A percentile compares a stretch with the other conserved stretches of the same genome.
Conservation (phyloP, 2,888 invertebrate genomes). For the Cheilosia urbana region DNA sequence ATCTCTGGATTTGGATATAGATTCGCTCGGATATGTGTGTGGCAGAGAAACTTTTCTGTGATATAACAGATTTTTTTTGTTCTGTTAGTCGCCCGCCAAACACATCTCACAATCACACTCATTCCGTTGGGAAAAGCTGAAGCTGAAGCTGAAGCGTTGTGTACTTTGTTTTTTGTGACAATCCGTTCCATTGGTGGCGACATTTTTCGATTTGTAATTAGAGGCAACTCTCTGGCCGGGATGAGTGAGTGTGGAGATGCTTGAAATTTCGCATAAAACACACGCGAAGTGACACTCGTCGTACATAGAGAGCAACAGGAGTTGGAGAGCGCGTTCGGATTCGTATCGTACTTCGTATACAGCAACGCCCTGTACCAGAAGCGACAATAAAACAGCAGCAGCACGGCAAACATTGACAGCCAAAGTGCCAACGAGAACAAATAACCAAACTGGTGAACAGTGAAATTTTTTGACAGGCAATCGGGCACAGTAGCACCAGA, state of each 20-base stretch:
- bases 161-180: conserved; percentile 71
- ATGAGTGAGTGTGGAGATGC: conserved; percentile 57
- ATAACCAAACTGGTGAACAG: conserved; percentile 67
- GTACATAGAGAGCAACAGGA: conserved; percentile 46
- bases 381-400: conserved; percentile 44
- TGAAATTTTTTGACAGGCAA: conserved; percentile 74
- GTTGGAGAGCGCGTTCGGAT: conserved; percentile 30
- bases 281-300: conserved; percentile 60
- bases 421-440: conserved; percentile 68
- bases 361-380: conserved; percentile 39
- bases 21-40: conserved; percentile 58
- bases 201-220: conserved; percentile 75
- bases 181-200: conserved; percentile 73
- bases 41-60: conserved; percentile 63
- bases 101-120: conserved; percentile 55
- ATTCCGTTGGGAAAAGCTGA: conserved; percentile 15
- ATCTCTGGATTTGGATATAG: conserved; percentile 72
- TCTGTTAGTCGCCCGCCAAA: conserved; percentile 30
- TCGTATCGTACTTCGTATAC: no score
- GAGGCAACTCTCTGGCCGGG: conserved; percentile 55
- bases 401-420: conserved; percentile 52
- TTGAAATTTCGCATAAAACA: conserved; percentile 72
- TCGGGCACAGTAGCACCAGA: conserved; percentile 71
- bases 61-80: neutral
- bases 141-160: conserved; percentile 7